Evolutionary conservation across 2,888 invertebrate species (phyloP), one percentile per base, ranked within the genome.

Genomic region (Megalurothrips usitatus): DNA sequence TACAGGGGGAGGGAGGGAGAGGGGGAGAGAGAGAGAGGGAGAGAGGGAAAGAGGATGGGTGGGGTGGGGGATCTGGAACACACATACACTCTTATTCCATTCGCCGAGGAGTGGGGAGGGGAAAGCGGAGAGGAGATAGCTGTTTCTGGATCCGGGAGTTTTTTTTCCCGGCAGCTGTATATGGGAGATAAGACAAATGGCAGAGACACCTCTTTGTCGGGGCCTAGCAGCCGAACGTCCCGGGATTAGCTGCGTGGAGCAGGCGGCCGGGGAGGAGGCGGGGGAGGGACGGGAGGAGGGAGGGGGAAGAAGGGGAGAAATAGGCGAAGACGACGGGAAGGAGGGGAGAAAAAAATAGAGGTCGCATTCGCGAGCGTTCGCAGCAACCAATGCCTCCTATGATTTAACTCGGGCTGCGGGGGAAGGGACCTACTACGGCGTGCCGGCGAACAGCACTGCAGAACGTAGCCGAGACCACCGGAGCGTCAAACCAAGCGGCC

Each of bases 241-340:
- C 9, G 34, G 34, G 34, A 43, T 43, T 43, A 43, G 34, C 34
- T 43, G 34, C 6, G 34, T 3, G 23, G 68, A 68, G 68, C 49
- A 49, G 49, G 12, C 49, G 12, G 49, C 49, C 10, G 12, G 68
- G 23, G 68, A 68, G 68, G 6, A 23, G 23, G 68, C 9, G 23
- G 23, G 68, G 23, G 68, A 68, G 68, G 23, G 68, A 68, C 9
- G 23, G 68, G 23, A 23, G 23, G 68, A 68, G 68, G 23, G 23
- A 68, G 23, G 23, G 68, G 23, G 68, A 63, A 68, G 63, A 63
- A n/a, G n/a, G 63, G n/a, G 63, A 63, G 63, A 63, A n/a, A 63
- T 17, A 63, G 63, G n/a, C 9, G n/a, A n/a, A 63, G 63, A 63
- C 9, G n/a, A n/a, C 9, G 17, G n/a, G 63, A 63, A n/a, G n/a